phyloP scores from a whole-genome alignment of 2,888 invertebrate genomes.

The Stegophylla sp. region DNA sequence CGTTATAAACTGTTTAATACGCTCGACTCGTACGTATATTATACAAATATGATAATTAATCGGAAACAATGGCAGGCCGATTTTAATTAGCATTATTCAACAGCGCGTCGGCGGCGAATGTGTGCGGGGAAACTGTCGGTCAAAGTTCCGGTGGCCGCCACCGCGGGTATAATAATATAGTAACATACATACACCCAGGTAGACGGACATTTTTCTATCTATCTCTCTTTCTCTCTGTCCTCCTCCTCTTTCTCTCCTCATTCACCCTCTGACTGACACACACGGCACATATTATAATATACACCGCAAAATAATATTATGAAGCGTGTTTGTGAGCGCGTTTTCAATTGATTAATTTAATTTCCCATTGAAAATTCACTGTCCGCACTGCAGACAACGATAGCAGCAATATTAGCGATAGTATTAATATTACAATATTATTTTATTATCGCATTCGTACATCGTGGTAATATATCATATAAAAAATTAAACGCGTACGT shows the following conservation, averaged over 20 bases:
- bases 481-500: constrained; percentile 1
- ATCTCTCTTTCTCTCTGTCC: background rate
- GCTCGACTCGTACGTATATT: constrained; percentile 32
- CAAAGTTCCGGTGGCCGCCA: constrained; percentile 53
- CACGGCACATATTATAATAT: too few species aligned
- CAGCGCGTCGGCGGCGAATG: constrained; percentile 20
- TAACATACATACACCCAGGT: background rate
- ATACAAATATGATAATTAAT: constrained; percentile 58
- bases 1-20: constrained; percentile 45
- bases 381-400: background rate
- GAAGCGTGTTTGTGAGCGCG: background rate
- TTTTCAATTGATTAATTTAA: constrained; percentile 20
- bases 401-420: too few species aligned
- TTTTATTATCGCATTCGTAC: background rate
- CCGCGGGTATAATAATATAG: background rate
- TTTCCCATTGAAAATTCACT: background rate
- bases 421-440: background rate
- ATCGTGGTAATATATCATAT: background rate
- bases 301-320: too few species aligned
- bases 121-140: constrained; percentile 46
- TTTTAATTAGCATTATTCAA: constrained; percentile 56
- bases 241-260: too few species aligned
- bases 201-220: constrained; percentile 1
- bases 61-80: constrained; percentile 53
- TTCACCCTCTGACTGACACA: too few species aligned